A percentile compares a stretch with the other conserved stretches of the same genome.
phyloP scores from a whole-genome alignment of 2,113 vertebrate genomes.

The Gavia stellata region DNA sequence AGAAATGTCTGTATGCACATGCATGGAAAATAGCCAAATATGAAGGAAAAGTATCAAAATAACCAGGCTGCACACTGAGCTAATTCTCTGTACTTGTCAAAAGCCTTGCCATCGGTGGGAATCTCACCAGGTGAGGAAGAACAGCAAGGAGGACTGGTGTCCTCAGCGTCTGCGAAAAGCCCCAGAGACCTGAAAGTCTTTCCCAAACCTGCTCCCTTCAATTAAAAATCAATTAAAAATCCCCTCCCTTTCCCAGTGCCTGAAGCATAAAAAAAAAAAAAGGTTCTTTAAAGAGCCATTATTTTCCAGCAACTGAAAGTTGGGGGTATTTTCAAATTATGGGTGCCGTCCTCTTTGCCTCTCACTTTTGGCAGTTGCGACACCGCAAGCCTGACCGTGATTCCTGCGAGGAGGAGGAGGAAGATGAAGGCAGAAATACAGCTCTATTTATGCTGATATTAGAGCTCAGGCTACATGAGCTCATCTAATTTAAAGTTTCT shows the following conservation, averaged over 20 bases:
- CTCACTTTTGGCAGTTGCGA: not conserved
- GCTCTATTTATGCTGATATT: not conserved
- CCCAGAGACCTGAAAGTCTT: not conserved
- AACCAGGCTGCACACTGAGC: not conserved
- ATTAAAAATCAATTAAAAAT: not conserved
- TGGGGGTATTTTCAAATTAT: not conserved
- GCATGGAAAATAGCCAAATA: not conserved
- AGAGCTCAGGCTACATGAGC: conserved; percentile 29
- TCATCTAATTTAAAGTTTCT: conserved; percentile 46
- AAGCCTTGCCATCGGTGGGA: not conserved
- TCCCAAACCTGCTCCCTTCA: not conserved
- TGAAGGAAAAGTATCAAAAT: not conserved
- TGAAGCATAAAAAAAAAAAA: not conserved
- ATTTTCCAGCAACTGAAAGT: not conserved
- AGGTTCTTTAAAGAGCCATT: not conserved
- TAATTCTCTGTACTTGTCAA: not conserved
- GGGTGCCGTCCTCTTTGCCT: not conserved
- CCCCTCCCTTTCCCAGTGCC: not conserved
- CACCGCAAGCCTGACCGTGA: not conserved
- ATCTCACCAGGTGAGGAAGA: not conserved
- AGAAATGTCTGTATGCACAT: not conserved
- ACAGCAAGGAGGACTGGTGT: not conserved
- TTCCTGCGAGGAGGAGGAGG: not conserved
- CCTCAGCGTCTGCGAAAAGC: not conserved
- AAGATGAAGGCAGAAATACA: conserved; percentile 9